These are phyloP conservation scores for Orchestes rusci DNA, from an alignment of 2,888 invertebrate genomes.

Conservation along the genomic window DNA sequence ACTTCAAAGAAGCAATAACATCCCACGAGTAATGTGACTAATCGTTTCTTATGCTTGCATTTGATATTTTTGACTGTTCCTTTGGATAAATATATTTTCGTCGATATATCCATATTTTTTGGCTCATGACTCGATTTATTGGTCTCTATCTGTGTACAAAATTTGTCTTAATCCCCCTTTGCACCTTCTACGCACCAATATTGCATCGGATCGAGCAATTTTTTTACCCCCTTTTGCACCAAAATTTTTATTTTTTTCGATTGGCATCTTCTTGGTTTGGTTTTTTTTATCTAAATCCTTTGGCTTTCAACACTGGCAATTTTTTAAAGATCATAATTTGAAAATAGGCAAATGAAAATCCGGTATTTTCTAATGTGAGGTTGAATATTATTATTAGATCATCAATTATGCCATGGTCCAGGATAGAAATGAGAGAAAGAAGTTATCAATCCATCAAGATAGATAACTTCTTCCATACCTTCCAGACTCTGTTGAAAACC, in stretches of 20 bases:
- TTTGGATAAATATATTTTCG: slow-evolving; percentile 35
- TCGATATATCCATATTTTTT: slow-evolving; percentile 30
- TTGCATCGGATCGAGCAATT: slow-evolving; percentile 11
- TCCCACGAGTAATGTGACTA: slow-evolving; percentile 70
- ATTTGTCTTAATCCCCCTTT: slow-evolving; percentile 12
- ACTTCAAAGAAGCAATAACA: slow-evolving; percentile 95
- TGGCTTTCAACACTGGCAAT: too few relatives aligned
- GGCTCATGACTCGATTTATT: slow-evolving; percentile 37
- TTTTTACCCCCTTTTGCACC: slow-evolving; percentile 9
- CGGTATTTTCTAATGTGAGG: too few relatives aligned
- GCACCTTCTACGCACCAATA: slow-evolving; percentile 13
- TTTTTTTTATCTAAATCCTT: too few relatives aligned
- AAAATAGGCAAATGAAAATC: too few relatives aligned
- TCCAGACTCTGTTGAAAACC: too few relatives aligned
- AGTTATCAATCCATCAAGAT: too few relatives aligned
- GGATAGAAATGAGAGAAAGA: too few relatives aligned
- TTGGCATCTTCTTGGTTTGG: too few relatives aligned
- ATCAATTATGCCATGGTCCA: too few relatives aligned
- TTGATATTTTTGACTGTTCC: slow-evolving; percentile 33
- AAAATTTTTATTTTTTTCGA: slow-evolving; percentile 3
- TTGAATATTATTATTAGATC: too few relatives aligned
- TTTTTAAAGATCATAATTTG: too few relatives aligned
- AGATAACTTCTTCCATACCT: too few relatives aligned
- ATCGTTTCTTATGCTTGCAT: slow-evolving; percentile 46
- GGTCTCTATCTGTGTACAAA: slow-evolving; percentile 34